A percentile compares a stretch with the other conserved stretches of the same genome.
phyloP scores from a whole-genome alignment of 2,888 invertebrate species.

The Tigriopus californicus region DNA sequence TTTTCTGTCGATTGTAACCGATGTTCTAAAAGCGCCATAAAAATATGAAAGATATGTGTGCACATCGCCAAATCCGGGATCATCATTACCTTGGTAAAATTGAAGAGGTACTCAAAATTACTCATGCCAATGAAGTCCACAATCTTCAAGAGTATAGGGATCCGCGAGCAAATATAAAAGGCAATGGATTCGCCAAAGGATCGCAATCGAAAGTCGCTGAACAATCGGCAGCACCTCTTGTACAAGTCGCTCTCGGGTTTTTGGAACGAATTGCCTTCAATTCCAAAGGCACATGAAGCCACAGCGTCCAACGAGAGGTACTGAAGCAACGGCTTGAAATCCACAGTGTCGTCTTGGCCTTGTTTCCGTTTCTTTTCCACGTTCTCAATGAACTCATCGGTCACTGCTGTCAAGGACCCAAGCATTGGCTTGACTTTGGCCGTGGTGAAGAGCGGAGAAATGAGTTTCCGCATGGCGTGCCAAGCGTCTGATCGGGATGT shows the following conservation, averaged over 20 bases:
- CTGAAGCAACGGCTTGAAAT: background rate
- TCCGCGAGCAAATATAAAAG: background rate
- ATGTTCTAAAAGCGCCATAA: background rate
- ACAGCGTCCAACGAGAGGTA: background rate
- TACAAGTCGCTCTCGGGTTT: background rate
- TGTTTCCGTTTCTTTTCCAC: background rate
- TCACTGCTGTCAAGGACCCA: background rate
- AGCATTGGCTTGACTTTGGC: slow-evolving; percentile 3
- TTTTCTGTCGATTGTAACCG: background rate
- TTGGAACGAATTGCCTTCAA: background rate
- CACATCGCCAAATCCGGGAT: no score
- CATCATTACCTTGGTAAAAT: background rate
- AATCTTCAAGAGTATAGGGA: background rate
- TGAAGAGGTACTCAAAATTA: background rate
- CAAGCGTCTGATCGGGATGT: background rate
- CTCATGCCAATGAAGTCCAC: background rate
- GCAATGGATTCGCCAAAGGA: background rate
- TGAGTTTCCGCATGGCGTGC: background rate
- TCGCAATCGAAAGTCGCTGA: background rate
- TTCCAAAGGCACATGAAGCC: background rate
- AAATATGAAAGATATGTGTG: no score
- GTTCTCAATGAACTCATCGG: background rate
- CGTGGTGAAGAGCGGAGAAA: background rate
- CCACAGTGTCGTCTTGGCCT: background rate
- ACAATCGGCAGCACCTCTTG: background rate